Conservation (phyloP, 2,888 invertebrate genomes). For the Cryptocephalus moraei region DNA sequence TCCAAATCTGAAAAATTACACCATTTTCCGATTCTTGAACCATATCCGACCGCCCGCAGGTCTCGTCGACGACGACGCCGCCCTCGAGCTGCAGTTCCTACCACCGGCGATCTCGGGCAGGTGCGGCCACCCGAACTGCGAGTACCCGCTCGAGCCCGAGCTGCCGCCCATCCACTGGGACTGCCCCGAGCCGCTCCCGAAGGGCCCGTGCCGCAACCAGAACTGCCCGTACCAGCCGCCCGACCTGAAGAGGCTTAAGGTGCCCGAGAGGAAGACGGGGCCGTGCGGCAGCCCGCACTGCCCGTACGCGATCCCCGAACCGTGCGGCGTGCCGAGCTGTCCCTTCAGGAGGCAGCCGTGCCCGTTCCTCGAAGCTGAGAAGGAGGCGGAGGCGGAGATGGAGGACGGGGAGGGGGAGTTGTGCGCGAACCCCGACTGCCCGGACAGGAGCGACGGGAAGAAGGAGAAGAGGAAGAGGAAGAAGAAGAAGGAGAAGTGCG, state of each 20-base stretch:
- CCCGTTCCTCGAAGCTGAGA: constrained; percentile 9
- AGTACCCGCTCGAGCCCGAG: constrained; percentile 20
- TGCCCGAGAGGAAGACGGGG: constrained; percentile 21
- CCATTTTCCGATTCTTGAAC: too few species aligned
- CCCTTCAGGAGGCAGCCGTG: constrained; percentile 16
- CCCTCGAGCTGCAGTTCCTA: constrained; percentile 22
- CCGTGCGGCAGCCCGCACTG: constrained; percentile 29
- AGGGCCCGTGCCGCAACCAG: constrained; percentile 32
- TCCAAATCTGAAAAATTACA: too few species aligned
- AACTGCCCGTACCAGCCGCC: constrained; percentile 29
- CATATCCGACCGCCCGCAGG: constrained; percentile 9
- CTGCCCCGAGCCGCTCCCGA: constrained; percentile 35
- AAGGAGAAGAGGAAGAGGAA: neutral
- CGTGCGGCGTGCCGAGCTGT: constrained; percentile 16
- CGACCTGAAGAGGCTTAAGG: constrained; percentile 23
- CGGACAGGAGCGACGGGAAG: constrained; percentile 3
- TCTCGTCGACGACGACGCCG: constrained; percentile 26
- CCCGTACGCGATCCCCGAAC: constrained; percentile 27
- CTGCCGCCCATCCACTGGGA: constrained; percentile 37
- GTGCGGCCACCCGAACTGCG: constrained; percentile 29
- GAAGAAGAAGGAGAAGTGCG: constrained; percentile 10
- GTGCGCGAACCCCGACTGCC: constrained; percentile 19
- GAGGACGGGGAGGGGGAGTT: neutral
- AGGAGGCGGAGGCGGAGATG: constrained; percentile 1
- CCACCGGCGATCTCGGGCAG: constrained; percentile 21